Evolutionary conservation across 1,140 invertebrate species (phyloP), one percentile per base, ranked within the genome.

Genomic region (Lysiphlebus fabarum): DNA sequence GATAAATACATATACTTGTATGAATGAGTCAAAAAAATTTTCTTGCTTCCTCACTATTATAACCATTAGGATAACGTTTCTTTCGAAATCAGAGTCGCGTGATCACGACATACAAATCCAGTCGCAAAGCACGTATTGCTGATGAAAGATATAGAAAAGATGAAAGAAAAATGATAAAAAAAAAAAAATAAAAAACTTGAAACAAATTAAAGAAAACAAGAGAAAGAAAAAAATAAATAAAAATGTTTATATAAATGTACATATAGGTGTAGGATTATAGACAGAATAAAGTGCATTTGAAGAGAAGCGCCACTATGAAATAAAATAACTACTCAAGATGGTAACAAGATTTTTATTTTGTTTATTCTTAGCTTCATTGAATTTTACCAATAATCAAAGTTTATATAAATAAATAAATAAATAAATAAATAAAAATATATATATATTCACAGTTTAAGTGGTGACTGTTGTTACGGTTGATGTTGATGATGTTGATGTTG

Each of bases 231-330:
- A 53, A 11, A 45, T 38, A 38, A 47, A 54, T 10, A 42, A 26
- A 33, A 47, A n/a, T n/a, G n/a, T 47, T 17, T 17, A 17, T 17
- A 17, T 17, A 17, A 1, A 17, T 17, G 3, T 1, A 3, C 3
- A 17, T 3, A 17, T 17, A 17, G 17, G 17, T 26, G 17, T 26
- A 26, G 17, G 4, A 2, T 2, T 26, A 4, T 26, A 26, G 40
- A 11, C 14, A 55, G 40, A 11, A 55, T 8, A 42, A 12, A 26
- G 17, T 26, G 40, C n/a, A 55, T 14, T n/a, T 42, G 53, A 55
- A 40, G 38, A 7, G 49, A 53, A 59, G 50, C 58, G 58, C 58
- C 58, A 59, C 58, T 41, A 48, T 40, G 49, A 50, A 59, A 59
- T 50, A 59, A 59, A 53, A 49, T 48, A 50, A 48, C 44, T 47